Evolutionary conservation across 2,888 invertebrate genomes (phyloP).

Genomic region (Heteropelma amictum): DNA sequence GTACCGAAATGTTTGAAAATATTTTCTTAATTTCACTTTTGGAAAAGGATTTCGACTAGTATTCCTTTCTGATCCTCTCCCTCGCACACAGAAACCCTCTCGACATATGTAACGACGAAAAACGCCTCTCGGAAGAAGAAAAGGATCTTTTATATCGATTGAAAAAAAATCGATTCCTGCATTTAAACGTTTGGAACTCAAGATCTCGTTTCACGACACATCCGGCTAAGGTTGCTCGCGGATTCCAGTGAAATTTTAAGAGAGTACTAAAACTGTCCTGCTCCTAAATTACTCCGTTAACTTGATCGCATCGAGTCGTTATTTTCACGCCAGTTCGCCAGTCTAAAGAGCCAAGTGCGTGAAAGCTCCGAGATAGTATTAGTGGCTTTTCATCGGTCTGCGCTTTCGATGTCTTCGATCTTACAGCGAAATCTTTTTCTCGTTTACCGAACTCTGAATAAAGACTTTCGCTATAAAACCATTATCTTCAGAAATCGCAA

Average conservation of each 20-base stretch:
- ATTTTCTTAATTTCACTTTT: no score
- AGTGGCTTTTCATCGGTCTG: constrained; percentile 2
- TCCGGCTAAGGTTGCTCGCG: not conserved
- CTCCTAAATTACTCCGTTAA: constrained; percentile 2
- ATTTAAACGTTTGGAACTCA: not conserved
- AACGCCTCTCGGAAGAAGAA: no score
- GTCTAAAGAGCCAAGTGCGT: constrained; percentile 6
- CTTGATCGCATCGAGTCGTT: constrained; percentile 29
- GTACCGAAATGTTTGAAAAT: no score
- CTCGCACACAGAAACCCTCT: no score
- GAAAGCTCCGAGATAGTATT: not conserved
- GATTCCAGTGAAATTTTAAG: constrained; percentile 44
- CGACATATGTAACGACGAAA: no score
- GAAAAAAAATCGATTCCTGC: constrained; percentile 1
- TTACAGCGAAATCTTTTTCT: not conserved
- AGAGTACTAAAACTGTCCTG: constrained; percentile 24
- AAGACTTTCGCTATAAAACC: constrained; percentile 29
- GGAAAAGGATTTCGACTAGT: no score
- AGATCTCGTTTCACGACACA: constrained; percentile 12
- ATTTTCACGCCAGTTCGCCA: constrained; percentile 24
- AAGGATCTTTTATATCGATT: not conserved
- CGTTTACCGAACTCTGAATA: not conserved
- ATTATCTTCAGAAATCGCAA: not conserved
- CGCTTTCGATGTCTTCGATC: not conserved
- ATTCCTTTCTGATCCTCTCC: no score